Percentiles rank a stretch among this genome's conserved stretches.
These are phyloP conservation scores for Cuculus canorus DNA, from an alignment of 2,797 vertebrate genomes.

Conservation along the genomic window DNA sequence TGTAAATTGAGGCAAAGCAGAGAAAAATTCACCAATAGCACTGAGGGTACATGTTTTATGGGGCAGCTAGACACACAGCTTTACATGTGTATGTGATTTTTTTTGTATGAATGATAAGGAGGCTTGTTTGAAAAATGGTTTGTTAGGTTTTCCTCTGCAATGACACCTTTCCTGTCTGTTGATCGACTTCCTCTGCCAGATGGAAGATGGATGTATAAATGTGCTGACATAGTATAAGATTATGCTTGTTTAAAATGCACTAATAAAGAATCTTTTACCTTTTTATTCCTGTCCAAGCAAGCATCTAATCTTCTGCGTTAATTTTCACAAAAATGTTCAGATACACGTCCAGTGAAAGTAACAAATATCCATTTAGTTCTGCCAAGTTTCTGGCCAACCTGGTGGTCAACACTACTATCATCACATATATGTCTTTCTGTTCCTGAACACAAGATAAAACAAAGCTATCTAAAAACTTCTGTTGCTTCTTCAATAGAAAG, in stretches of 20 bases:
- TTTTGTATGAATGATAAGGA: background rate
- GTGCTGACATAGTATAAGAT: background rate
- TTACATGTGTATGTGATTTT: background rate
- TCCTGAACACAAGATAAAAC: background rate
- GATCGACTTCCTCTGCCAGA: background rate
- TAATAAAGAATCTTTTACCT: background rate
- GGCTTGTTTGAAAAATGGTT: background rate
- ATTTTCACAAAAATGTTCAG: background rate
- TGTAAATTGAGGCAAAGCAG: background rate
- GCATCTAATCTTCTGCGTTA: background rate
- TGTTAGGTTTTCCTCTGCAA: background rate
- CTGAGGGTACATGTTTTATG: background rate
- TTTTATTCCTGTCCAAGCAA: background rate
- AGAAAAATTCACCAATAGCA: background rate
- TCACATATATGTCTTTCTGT: background rate
- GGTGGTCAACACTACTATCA: background rate
- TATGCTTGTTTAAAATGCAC: background rate
- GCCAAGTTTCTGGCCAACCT: background rate
- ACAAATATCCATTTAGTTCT: background rate
- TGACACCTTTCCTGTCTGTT: background rate
- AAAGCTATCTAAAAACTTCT: background rate
- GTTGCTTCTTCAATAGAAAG: background rate
- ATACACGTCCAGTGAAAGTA: background rate
- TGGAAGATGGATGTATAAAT: background rate
- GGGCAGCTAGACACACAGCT: background rate